Percentiles rank a stretch among this genome's conserved stretches.
Conservation (phyloP, 2,888 invertebrate genomes). For the Drosophila leonis region DNA sequence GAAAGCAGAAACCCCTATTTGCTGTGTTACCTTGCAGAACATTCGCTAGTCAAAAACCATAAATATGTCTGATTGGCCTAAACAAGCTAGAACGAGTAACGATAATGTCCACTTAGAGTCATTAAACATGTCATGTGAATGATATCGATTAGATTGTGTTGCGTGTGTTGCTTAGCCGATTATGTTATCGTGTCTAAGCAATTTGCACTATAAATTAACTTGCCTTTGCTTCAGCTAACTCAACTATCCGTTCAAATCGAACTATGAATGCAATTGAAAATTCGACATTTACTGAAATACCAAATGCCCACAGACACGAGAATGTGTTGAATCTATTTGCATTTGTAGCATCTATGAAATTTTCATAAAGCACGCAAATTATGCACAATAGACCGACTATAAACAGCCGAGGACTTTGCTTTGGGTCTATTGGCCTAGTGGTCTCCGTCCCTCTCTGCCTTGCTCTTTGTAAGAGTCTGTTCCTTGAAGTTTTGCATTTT, state of each 20-base stretch:
- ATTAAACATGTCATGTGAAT: constrained; percentile 47
- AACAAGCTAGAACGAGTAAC: constrained; percentile 46
- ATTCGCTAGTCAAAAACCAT: not conserved
- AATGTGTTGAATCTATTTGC: constrained; percentile 52
- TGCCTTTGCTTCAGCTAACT: not conserved
- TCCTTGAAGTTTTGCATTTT: constrained; percentile 10
- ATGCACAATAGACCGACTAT: constrained; percentile 53
- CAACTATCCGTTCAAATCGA: not conserved
- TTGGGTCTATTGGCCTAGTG: constrained; percentile 6
- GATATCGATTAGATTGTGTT: constrained; percentile 49
- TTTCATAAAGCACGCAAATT: constrained; percentile 67
- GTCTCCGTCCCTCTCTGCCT: not conserved
- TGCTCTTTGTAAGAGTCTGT: not conserved
- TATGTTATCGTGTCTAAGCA: constrained; percentile 32
- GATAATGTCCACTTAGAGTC: constrained; percentile 35
- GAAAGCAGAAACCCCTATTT: not conserved
- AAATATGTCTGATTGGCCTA: constrained; percentile 24
- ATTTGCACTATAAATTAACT: constrained; percentile 30
- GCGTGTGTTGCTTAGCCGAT: constrained; percentile 23
- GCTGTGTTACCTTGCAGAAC: not conserved
- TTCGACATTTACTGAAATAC: not conserved
- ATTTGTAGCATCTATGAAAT: constrained; percentile 56
- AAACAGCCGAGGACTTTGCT: constrained; percentile 18
- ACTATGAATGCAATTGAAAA: constrained; percentile 9
- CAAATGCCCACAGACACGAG: constrained; percentile 5